Evolutionary conservation across 2,797 vertebrate species (phyloP).

Genomic region (Lithobates sylvaticus): DNA sequence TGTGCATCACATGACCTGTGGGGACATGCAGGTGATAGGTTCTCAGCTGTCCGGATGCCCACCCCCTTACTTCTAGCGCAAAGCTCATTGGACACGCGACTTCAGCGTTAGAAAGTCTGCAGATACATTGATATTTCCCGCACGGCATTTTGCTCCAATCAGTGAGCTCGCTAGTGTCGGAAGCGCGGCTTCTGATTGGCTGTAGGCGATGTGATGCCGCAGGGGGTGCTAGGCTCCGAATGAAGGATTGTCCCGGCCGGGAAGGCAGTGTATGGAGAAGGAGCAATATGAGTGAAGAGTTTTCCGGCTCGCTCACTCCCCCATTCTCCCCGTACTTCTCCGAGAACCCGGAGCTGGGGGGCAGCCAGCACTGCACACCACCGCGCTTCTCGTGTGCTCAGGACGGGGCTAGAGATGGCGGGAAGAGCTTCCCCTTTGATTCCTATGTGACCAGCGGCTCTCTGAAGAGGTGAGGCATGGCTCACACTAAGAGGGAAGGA

Average conservation of each 20-base stretch:
- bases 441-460: constrained; percentile 86
- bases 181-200: neutral
- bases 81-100: too few species aligned
- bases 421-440: constrained; percentile 77
- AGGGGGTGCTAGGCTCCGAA: neutral
- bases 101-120: too few species aligned
- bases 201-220: neutral
- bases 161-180: neutral
- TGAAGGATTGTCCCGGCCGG: neutral
- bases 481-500: too few species aligned
- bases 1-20: too few species aligned
- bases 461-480: constrained; percentile 84
- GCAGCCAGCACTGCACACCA: constrained; percentile 72
- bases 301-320: constrained; percentile 78
- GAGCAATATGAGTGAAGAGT: constrained; percentile 81
- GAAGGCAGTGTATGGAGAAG: neutral
- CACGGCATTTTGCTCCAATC: constrained; percentile 8
- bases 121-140: constrained; percentile 9
- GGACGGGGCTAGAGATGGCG: constrained; percentile 73
- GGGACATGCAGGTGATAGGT: too few species aligned
- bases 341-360: constrained; percentile 78
- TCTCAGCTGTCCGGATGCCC: too few species aligned
- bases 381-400: constrained; percentile 88
- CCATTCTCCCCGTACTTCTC: constrained; percentile 80
- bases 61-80: too few species aligned